Evolutionary conservation across 2,888 invertebrate genomes (phyloP).

Genomic region (Teleiodes luculella): DNA sequence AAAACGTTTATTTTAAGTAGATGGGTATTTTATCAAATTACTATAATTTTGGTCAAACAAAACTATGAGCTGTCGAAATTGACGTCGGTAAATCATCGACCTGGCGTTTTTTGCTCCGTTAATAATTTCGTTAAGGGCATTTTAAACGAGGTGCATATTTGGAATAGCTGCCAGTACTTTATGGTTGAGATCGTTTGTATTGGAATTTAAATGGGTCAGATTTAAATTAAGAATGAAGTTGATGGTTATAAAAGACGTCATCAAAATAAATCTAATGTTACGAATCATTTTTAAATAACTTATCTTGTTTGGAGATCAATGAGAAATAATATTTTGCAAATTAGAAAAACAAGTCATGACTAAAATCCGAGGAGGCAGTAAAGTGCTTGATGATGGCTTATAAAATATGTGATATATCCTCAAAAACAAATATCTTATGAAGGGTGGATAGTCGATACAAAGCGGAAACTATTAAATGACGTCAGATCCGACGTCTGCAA

Average conservation of each 20-base stretch:
- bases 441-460: conserved; percentile 19
- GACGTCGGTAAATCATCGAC: conserved; percentile 74
- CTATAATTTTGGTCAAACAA: conserved; percentile 75
- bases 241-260: background rate
- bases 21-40: conserved; percentile 74
- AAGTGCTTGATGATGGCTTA: background rate
- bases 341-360: background rate
- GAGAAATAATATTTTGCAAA: too few species aligned
- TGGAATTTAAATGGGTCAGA: conserved; percentile 62
- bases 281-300: too few species aligned
- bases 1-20: conserved; percentile 68
- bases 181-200: conserved; percentile 61
- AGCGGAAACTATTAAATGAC: conserved; percentile 47
- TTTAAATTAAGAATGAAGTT: conserved; percentile 54
- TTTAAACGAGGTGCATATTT: conserved; percentile 72
- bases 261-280: background rate
- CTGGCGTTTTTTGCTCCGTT: conserved; percentile 67
- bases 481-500: conserved; percentile 31
- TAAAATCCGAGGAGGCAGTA: background rate
- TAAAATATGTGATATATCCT: background rate
- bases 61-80: conserved; percentile 75
- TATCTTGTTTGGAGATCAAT: too few species aligned
- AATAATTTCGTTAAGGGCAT: conserved; percentile 75
- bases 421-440: conserved; percentile 13
- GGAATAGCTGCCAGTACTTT: conserved; percentile 69